Percentiles rank a stretch among this genome's conserved stretches.
Evolutionary conservation across 2,797 vertebrate genomes (phyloP).

Genomic region (Epinephelus malabaricus): DNA sequence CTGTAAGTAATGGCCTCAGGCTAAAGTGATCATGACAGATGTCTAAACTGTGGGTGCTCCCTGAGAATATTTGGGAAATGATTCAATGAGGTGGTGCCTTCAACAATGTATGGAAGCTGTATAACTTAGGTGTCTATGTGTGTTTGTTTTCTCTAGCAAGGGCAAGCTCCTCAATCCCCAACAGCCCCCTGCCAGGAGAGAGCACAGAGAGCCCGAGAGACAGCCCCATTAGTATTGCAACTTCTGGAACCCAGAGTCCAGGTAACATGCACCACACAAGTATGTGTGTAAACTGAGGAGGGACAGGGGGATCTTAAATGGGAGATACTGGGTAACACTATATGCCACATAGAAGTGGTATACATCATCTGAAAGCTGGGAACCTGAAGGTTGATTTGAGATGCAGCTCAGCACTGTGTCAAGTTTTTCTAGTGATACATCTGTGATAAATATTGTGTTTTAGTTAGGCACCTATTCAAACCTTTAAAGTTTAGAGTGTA

Average conservation of each 20-base stretch:
- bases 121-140: conserved; percentile 4
- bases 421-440: no score
- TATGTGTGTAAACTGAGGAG: neutral
- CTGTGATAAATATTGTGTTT: no score
- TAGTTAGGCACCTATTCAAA: no score
- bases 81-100: neutral
- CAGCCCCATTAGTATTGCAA: conserved; percentile 63
- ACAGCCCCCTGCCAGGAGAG: conserved; percentile 75
- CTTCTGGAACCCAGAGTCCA: conserved; percentile 74
- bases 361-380: no score
- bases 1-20: neutral
- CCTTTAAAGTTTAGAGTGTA: no score
- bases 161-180: conserved; percentile 70
- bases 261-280: conserved; percentile 51
- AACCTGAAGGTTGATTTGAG: no score
- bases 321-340: no score
- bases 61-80: neutral
- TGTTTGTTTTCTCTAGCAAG: conserved; percentile 72
- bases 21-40: neutral
- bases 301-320: no score
- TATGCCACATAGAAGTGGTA: no score
- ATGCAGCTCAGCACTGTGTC: no score
- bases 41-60: neutral
- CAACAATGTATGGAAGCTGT: neutral
- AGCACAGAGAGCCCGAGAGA: conserved; percentile 62